Evolutionary conservation across 2,888 invertebrate genomes (phyloP).

Genomic region (Lycocerus yunnanus): DNA sequence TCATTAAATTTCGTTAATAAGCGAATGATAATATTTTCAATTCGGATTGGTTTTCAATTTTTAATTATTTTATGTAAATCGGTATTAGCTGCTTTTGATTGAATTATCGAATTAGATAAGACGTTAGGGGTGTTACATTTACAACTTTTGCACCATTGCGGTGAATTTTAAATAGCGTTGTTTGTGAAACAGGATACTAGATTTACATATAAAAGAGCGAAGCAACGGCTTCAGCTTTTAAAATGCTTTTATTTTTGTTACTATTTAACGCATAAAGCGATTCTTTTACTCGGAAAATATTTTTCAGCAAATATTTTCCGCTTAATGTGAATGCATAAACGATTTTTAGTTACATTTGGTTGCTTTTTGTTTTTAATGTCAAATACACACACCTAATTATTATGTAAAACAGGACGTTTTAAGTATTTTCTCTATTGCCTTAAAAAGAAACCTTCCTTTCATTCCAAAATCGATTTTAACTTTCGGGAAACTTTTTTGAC

Average conservation of each 20-base stretch:
- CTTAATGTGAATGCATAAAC: constrained; percentile 4
- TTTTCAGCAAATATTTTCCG: not conserved
- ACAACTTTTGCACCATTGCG: constrained; percentile 46
- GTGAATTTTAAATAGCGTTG: constrained; percentile 46
- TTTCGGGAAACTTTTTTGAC: not conserved
- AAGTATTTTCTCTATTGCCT: not conserved
- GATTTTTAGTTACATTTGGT: not conserved
- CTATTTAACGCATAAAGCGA: constrained; percentile 6
- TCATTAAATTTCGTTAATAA: not conserved
- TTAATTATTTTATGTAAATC: constrained; percentile 46
- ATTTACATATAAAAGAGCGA: constrained; percentile 31
- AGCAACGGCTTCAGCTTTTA: constrained; percentile 19
- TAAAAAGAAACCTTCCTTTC: not conserved
- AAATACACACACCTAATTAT: not conserved
- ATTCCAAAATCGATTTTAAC: not conserved
- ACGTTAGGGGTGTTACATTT: constrained; percentile 47
- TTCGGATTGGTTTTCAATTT: constrained; percentile 2
- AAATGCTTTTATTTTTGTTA: constrained; percentile 22
- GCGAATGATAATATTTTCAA: not conserved
- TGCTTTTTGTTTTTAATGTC: not conserved
- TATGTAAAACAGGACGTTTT: not conserved
- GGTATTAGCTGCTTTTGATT: constrained; percentile 42
- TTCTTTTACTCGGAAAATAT: not conserved
- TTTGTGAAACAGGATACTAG: constrained; percentile 39
- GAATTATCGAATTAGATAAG: constrained; percentile 46